Percentiles rank a stretch among this genome's conserved stretches.
Evolutionary conservation across 2,888 invertebrate genomes (phyloP).

Genomic region (Apeira syringaria): DNA sequence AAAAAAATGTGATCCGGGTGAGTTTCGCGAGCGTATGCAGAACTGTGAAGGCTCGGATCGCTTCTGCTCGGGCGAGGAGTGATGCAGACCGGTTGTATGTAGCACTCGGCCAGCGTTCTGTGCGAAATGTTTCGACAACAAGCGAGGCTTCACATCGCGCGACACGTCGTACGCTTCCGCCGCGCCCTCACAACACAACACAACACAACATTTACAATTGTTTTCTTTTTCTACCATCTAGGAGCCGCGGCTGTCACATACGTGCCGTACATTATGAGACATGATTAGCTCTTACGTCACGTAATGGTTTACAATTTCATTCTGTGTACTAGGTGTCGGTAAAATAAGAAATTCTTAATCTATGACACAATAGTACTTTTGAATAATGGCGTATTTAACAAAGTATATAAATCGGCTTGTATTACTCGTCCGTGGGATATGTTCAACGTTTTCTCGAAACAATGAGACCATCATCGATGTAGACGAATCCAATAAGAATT

Average conservation of each 20-base stretch:
- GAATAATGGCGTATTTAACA: too few relatives aligned
- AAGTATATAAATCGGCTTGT: too few relatives aligned
- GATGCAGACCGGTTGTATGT: conserved; percentile 24
- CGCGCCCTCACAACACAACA: too few relatives aligned
- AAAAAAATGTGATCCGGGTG: conserved; percentile 5
- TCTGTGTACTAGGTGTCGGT: too few relatives aligned
- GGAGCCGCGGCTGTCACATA: conserved; percentile 11
- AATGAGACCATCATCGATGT: too few relatives aligned
- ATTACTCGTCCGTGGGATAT: too few relatives aligned
- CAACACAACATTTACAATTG: conserved; percentile 28
- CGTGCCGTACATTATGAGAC: conserved; percentile 12
- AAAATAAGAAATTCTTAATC: too few relatives aligned
- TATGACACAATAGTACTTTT: too few relatives aligned
- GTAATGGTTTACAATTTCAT: conserved; percentile 7
- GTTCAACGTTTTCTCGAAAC: too few relatives aligned
- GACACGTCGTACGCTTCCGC: conserved; percentile 30
- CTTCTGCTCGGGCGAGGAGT: conserved; percentile 9
- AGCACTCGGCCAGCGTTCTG: conserved; percentile 1
- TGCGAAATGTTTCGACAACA: conserved; percentile 22
- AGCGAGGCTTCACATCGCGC: conserved; percentile 17
- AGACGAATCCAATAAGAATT: too few relatives aligned
- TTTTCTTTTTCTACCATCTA: conserved; percentile 24
- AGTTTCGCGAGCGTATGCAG: conserved; percentile 9
- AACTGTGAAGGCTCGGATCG: conserved; percentile 6
- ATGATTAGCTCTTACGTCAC: conserved; percentile 9